Percentiles rank a stretch among this genome's conserved stretches.
Conservation (phyloP, 2,797 vertebrate species). For the Sphenopsis melanotis region DNA sequence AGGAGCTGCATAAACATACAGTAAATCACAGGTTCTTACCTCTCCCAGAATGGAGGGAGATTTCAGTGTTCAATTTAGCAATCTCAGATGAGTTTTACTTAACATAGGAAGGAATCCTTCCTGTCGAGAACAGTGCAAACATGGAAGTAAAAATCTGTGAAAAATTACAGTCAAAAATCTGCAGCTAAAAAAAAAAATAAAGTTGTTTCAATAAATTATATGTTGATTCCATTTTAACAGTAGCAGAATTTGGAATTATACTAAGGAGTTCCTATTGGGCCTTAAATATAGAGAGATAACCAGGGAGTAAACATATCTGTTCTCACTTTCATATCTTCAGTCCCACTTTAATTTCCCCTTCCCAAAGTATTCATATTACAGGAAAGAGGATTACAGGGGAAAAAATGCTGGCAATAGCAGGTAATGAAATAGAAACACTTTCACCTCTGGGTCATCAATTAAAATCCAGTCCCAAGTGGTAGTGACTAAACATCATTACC, state of each 20-base stretch:
- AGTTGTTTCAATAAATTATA: neutral
- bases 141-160: neutral
- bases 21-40: neutral
- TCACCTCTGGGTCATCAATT: constrained; percentile 53
- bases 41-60: neutral
- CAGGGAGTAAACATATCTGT: neutral
- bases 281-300: neutral
- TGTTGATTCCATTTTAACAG: neutral
- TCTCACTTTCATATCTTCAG: neutral
- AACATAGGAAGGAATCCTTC: neutral
- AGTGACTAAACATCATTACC: constrained; percentile 41
- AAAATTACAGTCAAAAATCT: neutral
- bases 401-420: neutral
- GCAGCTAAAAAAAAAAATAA: neutral
- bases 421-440: constrained; percentile 46
- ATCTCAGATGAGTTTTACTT: neutral
- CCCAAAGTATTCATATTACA: neutral
- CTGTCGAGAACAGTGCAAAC: neutral
- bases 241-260: neutral
- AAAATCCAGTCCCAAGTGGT: constrained; percentile 47
- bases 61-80: neutral
- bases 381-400: neutral
- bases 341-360: neutral
- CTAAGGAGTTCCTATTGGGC: neutral
- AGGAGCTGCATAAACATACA: neutral